A percentile compares a stretch with the other conserved stretches of the same genome.
These are phyloP conservation scores for Xanthorhoe spadicearia DNA, from an alignment of 2,888 invertebrate species.

Conservation along the genomic window DNA sequence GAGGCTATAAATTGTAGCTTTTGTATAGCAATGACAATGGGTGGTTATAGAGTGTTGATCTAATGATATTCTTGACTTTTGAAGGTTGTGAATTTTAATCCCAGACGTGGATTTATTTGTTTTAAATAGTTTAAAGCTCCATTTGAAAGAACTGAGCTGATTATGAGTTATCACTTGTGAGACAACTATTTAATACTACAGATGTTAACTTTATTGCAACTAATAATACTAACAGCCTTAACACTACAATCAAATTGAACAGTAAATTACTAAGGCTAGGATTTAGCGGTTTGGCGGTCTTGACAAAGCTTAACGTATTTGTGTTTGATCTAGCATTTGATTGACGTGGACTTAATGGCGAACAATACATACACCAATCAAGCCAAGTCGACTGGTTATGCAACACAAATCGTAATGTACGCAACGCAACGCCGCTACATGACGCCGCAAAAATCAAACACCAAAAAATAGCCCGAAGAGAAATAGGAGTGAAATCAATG, in stretches of 20 bases:
- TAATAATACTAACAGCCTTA: too few relatives aligned
- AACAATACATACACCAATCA: not conserved
- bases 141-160: too few relatives aligned
- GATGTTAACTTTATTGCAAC: too few relatives aligned
- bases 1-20: not conserved
- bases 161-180: too few relatives aligned
- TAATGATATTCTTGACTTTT: not conserved
- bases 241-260: not conserved
- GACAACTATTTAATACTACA: too few relatives aligned
- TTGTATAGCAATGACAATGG: not conserved
- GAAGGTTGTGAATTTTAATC: not conserved
- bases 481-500: too few relatives aligned
- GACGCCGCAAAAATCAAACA: too few relatives aligned
- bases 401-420: too few relatives aligned
- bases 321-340: not conserved
- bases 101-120: not conserved
- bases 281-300: not conserved
- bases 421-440: too few relatives aligned
- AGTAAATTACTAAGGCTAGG: not conserved
- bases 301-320: not conserved
- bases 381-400: not conserved
- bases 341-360: not conserved
- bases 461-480: too few relatives aligned
- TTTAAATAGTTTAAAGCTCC: too few relatives aligned
- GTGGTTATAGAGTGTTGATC: too few relatives aligned